These are phyloP conservation scores for Phataginus tetradactyla DNA, from an alignment of 2,797 vertebrate genomes.

Conservation along the genomic window DNA sequence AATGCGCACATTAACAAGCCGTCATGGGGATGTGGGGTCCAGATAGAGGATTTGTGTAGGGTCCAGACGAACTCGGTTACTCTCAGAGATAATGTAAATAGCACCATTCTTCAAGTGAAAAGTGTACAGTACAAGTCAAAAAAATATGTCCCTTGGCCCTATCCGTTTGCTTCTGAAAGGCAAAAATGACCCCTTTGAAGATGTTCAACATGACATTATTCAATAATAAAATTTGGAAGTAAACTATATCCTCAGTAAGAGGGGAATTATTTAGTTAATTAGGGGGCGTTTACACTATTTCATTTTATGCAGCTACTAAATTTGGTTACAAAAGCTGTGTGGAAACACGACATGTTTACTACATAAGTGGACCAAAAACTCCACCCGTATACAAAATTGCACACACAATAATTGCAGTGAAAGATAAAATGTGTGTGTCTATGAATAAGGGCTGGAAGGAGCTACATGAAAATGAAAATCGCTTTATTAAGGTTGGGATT, in stretches of 20 bases:
- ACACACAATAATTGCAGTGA: not conserved
- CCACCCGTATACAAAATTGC: not conserved
- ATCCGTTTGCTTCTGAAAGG: not conserved
- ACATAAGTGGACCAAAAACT: not conserved
- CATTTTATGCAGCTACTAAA: not conserved
- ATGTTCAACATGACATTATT: not conserved
- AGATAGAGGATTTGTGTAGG: not conserved
- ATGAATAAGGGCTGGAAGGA: not conserved
- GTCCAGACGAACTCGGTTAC: not conserved
- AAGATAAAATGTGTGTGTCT: not conserved
- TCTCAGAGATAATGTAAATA: not conserved
- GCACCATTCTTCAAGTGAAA: not conserved
- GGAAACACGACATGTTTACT: not conserved
- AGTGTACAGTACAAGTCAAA: not conserved
- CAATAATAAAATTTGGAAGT: not conserved
- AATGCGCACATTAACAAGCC: not conserved
- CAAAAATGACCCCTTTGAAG: not conserved
- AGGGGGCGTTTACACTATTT: not conserved
- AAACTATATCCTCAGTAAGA: not conserved
- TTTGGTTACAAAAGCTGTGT: not conserved
- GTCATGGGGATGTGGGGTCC: rapidly evolving
- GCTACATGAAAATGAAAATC: not conserved
- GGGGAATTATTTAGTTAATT: not conserved
- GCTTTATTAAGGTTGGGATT: not conserved
- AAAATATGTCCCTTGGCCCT: not conserved